These are phyloP conservation scores for Papilio polytes DNA, from an alignment of 1,140 invertebrate genomes.

Conservation along the genomic window DNA sequence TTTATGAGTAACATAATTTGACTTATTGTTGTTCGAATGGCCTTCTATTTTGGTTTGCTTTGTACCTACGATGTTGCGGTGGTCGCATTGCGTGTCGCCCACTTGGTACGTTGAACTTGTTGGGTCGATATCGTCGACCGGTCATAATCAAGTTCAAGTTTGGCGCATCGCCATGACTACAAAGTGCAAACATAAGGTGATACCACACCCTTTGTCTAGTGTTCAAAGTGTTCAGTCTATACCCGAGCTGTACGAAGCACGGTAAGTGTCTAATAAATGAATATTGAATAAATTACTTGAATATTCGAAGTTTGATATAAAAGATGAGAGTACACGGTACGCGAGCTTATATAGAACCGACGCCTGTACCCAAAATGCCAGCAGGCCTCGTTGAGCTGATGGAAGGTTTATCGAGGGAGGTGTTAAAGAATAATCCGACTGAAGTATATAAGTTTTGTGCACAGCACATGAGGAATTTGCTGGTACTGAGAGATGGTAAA, in stretches of 20 bases:
- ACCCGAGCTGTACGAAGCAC: not conserved
- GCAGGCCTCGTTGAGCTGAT: constrained; percentile 81
- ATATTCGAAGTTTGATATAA: constrained; percentile 41
- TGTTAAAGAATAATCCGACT: constrained; percentile 79
- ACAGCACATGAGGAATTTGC: constrained; percentile 78
- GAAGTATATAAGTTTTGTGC: constrained; percentile 81
- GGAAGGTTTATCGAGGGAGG: constrained; percentile 82
- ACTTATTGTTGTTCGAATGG: constrained; percentile 37
- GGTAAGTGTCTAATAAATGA: constrained; percentile 29
- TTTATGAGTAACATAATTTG: constrained; percentile 38
- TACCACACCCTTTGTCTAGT: constrained; percentile 36
- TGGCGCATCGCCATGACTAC: constrained; percentile 44
- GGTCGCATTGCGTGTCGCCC: constrained; percentile 7
- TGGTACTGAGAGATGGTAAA: constrained; percentile 60
- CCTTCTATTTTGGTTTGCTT: constrained; percentile 26
- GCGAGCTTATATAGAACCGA: constrained; percentile 52
- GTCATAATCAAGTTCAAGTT: constrained; percentile 41
- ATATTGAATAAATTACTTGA: not conserved
- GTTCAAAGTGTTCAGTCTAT: constrained; percentile 12
- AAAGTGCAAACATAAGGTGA: constrained; percentile 29
- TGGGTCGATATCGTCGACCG: constrained; percentile 13
- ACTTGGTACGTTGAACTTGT: constrained; percentile 33
- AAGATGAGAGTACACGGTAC: constrained; percentile 56
- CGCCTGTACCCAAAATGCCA: constrained; percentile 79
- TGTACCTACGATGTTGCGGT: not conserved